Evolutionary conservation across 2,797 vertebrate genomes (phyloP).

Genomic region (Malacoraja senta): DNA sequence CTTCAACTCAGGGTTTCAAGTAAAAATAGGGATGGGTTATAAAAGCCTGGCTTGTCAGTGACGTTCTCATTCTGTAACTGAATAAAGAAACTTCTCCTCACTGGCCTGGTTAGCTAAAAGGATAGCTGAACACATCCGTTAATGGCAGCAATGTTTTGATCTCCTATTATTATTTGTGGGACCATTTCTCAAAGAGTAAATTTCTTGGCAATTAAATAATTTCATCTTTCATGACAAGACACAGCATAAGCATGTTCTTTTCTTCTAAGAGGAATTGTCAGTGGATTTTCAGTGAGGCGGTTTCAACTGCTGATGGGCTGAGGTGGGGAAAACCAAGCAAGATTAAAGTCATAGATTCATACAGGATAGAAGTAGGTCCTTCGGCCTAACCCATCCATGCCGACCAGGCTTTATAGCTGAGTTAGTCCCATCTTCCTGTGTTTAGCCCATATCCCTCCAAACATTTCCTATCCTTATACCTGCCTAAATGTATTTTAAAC

Average conservation of each 20-base stretch:
- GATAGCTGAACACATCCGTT: background rate
- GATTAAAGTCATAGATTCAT: too few relatives aligned
- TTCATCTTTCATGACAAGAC: background rate
- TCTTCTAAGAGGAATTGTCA: background rate
- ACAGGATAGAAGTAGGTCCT: too few relatives aligned
- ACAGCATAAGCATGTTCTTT: background rate
- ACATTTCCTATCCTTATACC: too few relatives aligned
- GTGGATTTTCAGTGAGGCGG: background rate
- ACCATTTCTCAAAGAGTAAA: background rate
- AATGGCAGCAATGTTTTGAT: background rate
- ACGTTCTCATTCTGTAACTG: background rate
- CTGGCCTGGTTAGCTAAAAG: background rate
- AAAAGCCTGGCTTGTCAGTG: too few relatives aligned
- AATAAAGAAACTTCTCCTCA: background rate
- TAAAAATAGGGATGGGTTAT: too few relatives aligned
- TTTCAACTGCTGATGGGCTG: too few relatives aligned
- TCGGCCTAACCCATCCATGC: too few relatives aligned
- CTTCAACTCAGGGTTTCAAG: background rate
- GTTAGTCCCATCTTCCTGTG: too few relatives aligned
- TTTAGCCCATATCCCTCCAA: too few relatives aligned
- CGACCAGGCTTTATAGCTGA: too few relatives aligned
- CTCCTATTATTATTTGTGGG: background rate
- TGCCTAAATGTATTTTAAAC: too few relatives aligned
- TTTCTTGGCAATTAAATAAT: background rate
- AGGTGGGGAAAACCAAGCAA: too few relatives aligned